Conservation (phyloP, 2,113 vertebrate species). For the Hepsetus odoe region DNA sequence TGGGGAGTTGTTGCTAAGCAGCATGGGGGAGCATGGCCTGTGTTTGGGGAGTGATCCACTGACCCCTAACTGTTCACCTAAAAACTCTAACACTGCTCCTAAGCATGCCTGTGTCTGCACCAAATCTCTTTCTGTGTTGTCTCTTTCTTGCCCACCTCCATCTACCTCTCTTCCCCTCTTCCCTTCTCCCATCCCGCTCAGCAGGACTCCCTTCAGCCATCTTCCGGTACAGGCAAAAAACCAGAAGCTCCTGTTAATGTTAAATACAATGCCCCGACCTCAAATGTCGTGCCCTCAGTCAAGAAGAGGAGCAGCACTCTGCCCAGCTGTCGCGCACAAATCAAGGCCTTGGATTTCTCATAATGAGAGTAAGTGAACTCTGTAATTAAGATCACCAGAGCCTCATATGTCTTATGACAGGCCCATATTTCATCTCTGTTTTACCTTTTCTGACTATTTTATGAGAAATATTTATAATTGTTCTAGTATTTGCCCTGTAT, state of each 20-base stretch:
- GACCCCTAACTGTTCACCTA: constrained; percentile 49
- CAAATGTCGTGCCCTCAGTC: constrained; percentile 91
- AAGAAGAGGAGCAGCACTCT: constrained; percentile 96
- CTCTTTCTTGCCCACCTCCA: constrained; percentile 41
- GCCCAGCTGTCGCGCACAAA: constrained; percentile 95
- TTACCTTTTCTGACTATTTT: background rate
- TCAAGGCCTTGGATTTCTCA: constrained; percentile 98
- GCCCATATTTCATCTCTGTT: no score
- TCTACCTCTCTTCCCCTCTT: background rate
- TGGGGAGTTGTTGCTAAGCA: background rate
- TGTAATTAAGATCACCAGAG: background rate
- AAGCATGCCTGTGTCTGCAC: constrained; percentile 68
- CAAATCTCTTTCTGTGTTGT: constrained; percentile 75
- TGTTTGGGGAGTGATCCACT: constrained; percentile 47
- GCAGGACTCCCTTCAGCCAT: constrained; percentile 96
- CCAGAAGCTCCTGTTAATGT: constrained; percentile 93
- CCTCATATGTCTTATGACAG: background rate
- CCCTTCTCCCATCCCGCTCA: constrained; percentile 77
- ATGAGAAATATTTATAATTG: background rate
- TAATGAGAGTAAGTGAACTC: constrained; percentile 90
- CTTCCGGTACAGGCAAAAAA: constrained; percentile 84
- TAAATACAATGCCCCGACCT: constrained; percentile 96
- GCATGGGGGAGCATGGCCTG: constrained; percentile 51
- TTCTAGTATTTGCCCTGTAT: background rate
- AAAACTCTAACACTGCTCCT: constrained; percentile 53